Base-by-base conservation (phyloP, 2,888 invertebrate genomes). In the Drosophila prolongata region DNA sequence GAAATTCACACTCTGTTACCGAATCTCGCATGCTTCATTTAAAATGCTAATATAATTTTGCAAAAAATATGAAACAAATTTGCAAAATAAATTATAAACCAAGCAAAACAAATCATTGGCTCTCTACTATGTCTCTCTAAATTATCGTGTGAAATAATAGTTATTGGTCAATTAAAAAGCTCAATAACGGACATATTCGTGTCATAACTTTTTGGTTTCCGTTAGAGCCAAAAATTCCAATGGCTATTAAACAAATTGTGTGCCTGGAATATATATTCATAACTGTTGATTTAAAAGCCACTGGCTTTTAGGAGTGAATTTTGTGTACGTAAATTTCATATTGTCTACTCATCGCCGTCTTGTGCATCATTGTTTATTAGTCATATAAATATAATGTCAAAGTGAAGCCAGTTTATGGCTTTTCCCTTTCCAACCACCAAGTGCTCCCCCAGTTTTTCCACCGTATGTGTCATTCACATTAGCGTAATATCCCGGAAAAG, bases 401-500 rank as follows among this genome's bases (percentile, higher is more conserved):
- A 77, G 70, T 60, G 55, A 62, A 58, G 54, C 37, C 56, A 13
- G 62, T 83, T 80, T 80, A 80, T 66, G 78, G 50, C 53, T 10
- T 16, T 52, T 16, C 52, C 16, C 46, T n/a, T 4, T 13, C 61
- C 35, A 13, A 10, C 40, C 30, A 14, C n/a, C n/a, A 30, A 61
- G 37, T 11, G 16, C 44, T 35, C 46, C 42, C 27, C 46, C 27
- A 4, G n/a, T 8, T 5, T 35, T 10, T 44, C 46, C 50, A 2
- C 59, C 57, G 53, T 76, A 52, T 60, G 58, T 78, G 76, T 75
- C 77, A 54, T 71, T 73, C 73, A 78, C 87, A 84, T 84, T 83
- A 84, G 83, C 79, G 79, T 87, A 83, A 84, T 84, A 87, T 61
- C 64, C 81, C 79, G 75, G 76, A 80, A 80, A 84, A 83, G 75